Base-by-base conservation (phyloP, 2,888 invertebrate genomes). In the Caenorhabditis parvicauda region DNA sequence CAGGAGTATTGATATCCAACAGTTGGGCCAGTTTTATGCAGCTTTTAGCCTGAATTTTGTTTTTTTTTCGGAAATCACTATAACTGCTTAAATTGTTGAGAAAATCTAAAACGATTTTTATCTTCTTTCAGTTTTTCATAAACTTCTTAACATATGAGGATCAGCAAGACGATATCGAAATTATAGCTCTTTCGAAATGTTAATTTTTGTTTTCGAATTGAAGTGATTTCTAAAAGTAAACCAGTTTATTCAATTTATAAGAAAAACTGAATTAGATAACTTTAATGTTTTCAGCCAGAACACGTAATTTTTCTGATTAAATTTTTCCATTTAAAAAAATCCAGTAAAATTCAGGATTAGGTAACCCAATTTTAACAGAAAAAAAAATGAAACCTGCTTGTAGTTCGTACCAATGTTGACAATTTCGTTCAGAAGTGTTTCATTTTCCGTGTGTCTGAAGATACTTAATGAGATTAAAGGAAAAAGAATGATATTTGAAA, bases 1-100 rank as follows among this genome's bases (percentile, higher is more conserved):
- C 68, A 0, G 72, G 69, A 0, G 70, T 67, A 0, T 62, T 59
- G 12, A 72, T 61, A n/a, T 62, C 58, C 12, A 72, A 52, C 7
- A 67, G 59, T 14, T 59, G 51, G 3, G 69, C 68, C 21, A 72
- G 43, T 24, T 55, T 59, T n/a, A 69, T 58, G 32, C 63, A 37
- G 24, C 65, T 61, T 24, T 62, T 70, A 12, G 53, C 64, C 59
- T 67, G 38, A 38, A 12, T 12, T 32, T 14, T 7, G 14, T 12
- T 7, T 14, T 32, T 32, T 32, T 32, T 41, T 29, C 35, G 14
- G 14, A 6, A 22, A 25, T 6, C 32, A 25, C 45, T 27, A 9
- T 24, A 14, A 24, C 9, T 45, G 19, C 12, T 45, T 24, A 12
- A 22, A 14, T 45, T 17, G 17, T 12, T 1, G 22, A 41, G 42